phyloP scores from a whole-genome alignment of 2,888 invertebrate genomes.

The Calliopum simillimum region DNA sequence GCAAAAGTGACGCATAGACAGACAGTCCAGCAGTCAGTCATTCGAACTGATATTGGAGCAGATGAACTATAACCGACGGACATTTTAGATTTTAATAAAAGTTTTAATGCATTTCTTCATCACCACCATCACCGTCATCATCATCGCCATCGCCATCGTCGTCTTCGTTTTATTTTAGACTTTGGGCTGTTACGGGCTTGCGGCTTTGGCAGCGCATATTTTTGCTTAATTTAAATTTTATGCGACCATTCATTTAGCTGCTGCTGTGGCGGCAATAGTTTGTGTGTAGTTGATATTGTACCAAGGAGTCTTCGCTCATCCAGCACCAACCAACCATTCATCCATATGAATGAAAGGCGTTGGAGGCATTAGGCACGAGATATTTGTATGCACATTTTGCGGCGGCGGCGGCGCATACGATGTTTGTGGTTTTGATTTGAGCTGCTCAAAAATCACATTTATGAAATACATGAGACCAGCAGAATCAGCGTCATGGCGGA shows the following conservation, averaged over 20 bases:
- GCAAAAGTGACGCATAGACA: not conserved
- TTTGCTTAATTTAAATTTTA: slow-evolving; percentile 39
- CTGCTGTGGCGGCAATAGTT: not conserved
- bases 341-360: slow-evolving; percentile 9
- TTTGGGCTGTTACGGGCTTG: slow-evolving; percentile 8
- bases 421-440: slow-evolving; percentile 18
- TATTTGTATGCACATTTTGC: too few relatives aligned
- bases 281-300: not conserved
- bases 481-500: not conserved
- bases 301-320: not conserved
- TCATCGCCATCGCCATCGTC: not conserved
- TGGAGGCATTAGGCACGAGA: slow-evolving; percentile 20
- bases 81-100: slow-evolving; percentile 30
- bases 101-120: slow-evolving; percentile 32
- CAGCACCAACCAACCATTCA: too few relatives aligned
- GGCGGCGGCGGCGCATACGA: too few relatives aligned
- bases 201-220: slow-evolving; percentile 11
- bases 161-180: not conserved
- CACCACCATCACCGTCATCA: not conserved
- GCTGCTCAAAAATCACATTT: not conserved
- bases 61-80: not conserved
- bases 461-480: not conserved
- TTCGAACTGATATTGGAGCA: not conserved
- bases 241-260: slow-evolving; percentile 14
- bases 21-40: not conserved